Evolutionary conservation across 2,888 invertebrate genomes (phyloP), one percentile per base, ranked within the genome.

Genomic region (Eupeodes latifasciatus): DNA sequence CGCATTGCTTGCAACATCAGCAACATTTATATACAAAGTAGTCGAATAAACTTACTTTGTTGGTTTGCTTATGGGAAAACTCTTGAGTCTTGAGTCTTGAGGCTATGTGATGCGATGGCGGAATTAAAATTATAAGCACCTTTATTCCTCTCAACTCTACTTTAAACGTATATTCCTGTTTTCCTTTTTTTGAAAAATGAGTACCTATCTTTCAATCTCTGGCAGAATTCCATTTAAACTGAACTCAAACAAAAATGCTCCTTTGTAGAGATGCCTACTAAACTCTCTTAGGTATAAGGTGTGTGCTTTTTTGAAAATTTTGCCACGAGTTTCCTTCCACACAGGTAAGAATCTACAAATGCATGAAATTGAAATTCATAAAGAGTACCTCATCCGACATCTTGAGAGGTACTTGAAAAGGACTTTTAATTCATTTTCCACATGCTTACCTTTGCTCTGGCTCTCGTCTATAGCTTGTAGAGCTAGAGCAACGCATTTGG

Each of bases 351-450:
- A 71, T 44, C 34, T 71, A 14, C 34, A 34, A 12, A 9, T 62
- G 78, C 78, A 78, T 69, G 59, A 78, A 78, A 78, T 78, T 69
- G 69, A 78, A 61, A 78, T 78, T 78, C 51, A 59, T 67, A 19
- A 67, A 36, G 34, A 67, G 14, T 57, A 67, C 34, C 77, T 55
- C 44, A 55, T 14, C 53, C 36, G 69, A 71, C 40, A 71, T 19
- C 53, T 55, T 36, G 69, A 69, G 53, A 69, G 69, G 69, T 16
- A 55, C 14, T 44, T 71, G 19, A 55, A 55, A 44, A 27, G 55
- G 71, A 71, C 71, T 55, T 40, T 71, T 71, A 71, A 71, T 71
- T 71, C 71, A 40, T 71, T 71, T 71, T 53, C 53, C 40, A 44
- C 71, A 71, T 71, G 71, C 71, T 71, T 55, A 71, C 55, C 62